Base-by-base conservation (phyloP, 2,113 vertebrate genomes). In the Parotia lawesii region DNA sequence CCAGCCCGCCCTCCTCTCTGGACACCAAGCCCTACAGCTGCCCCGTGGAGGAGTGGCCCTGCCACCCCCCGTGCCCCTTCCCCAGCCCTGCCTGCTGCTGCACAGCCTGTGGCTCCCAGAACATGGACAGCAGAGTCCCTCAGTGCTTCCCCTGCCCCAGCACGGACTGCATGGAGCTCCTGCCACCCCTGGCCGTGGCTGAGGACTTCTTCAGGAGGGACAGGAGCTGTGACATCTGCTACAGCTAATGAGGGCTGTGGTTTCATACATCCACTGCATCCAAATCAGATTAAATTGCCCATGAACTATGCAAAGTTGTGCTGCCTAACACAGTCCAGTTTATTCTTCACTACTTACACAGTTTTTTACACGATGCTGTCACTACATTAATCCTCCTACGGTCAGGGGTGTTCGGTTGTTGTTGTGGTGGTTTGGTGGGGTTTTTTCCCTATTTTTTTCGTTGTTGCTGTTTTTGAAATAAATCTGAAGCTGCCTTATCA, bases 141-240 rank as follows among this genome's bases (percentile, higher is more conserved):
- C 98, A 98, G 51, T 97, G 79, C 42, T 91, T 95, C 29, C 74
- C 98, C 42, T 98, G 95, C 65, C 80, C 96, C 37, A 54, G 96
- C 76, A 87, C 96, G 69, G 98, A 99, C 97, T 99, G 94, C 92
- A 8, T 76, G 66, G 97, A 96, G 16, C 97, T 98, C 42, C 42
- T 97, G 15, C 96, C 97, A 1, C 81, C 98, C 0, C 65, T 85
- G 25, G 62, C 89, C 13, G 1, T 77, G 54, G 67, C 98, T 0
- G 97, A 98, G 6, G 97, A 97, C 77, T 98, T 98, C 93, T 98
- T 97, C 58, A 98, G 95, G 78, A 98, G 97, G 90, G 99, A 99
- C 75, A 86, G 97, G 65, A 96, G 77, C 95, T 98, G 98, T 12
- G 98, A 99, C 48, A 95, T 98, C 74, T 99, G 98, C 95, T 99